Percentiles rank a stretch among this genome's conserved stretches.
phyloP scores from a whole-genome alignment of 2,888 invertebrate genomes.

The Ecdyonurus torrentis region DNA sequence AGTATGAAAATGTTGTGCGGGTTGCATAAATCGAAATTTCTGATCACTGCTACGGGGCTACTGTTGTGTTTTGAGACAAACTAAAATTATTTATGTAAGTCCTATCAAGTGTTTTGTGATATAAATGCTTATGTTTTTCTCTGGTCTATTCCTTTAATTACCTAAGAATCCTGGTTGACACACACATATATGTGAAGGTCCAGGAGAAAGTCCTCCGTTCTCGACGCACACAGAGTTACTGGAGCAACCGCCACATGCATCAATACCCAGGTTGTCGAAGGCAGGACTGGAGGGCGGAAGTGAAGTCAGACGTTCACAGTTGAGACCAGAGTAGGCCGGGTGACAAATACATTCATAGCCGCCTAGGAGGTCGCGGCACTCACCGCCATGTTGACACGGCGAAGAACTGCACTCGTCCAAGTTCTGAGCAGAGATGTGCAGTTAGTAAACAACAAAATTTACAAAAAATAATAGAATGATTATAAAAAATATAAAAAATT shows the following conservation, averaged over 20 bases:
- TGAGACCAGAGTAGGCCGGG: conserved; percentile 28
- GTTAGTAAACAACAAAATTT: too few species aligned
- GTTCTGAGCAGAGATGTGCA: too few species aligned
- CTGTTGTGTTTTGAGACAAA: too few species aligned
- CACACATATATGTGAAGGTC: conserved; percentile 32
- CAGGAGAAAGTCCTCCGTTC: conserved; percentile 22
- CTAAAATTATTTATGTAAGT: too few species aligned
- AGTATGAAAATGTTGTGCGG: too few species aligned
- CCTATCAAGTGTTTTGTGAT: too few species aligned
- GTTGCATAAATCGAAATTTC: too few species aligned
- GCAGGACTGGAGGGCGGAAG: not conserved
- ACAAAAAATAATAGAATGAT: too few species aligned
- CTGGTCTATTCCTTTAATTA: too few species aligned
- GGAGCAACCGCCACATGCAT: conserved; percentile 39
- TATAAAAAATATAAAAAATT: too few species aligned
- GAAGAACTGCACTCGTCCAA: conserved; percentile 37
- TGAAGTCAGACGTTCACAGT: conserved; percentile 28
- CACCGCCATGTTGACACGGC: conserved; percentile 42
- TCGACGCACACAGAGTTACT: conserved; percentile 47
- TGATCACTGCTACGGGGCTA: too few species aligned
- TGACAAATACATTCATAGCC: conserved; percentile 38
- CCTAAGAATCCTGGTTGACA: conserved; percentile 48
- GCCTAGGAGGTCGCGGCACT: conserved; percentile 39
- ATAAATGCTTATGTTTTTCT: too few species aligned
- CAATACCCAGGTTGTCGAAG: conserved; percentile 24